Percentiles rank a stretch among this genome's conserved stretches.
phyloP scores from a whole-genome alignment of 2,113 vertebrate genomes.

The Heteronetta atricapilla region DNA sequence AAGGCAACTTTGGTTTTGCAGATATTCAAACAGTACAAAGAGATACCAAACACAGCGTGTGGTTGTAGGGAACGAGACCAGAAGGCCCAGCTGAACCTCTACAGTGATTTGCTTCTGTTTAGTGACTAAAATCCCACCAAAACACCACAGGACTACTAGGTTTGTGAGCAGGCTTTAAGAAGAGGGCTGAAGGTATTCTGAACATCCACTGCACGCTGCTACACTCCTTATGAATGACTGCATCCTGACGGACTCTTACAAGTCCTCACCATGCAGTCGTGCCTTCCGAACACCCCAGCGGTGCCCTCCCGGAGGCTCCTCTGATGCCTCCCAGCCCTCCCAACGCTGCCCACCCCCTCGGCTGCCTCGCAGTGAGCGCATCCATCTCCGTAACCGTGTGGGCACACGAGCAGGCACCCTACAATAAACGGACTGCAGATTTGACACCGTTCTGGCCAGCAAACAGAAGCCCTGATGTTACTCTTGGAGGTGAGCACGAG shows the following conservation, averaged over 20 bases:
- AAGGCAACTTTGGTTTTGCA: background rate
- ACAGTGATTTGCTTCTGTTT: background rate
- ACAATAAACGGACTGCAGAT: too few species aligned
- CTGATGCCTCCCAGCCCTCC: rapidly evolving
- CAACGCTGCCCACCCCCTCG: rapidly evolving
- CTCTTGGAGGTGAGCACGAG: background rate
- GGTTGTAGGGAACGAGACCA: background rate
- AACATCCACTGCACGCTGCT: background rate
- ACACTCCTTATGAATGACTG: background rate
- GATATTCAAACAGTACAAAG: background rate
- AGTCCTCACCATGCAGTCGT: background rate
- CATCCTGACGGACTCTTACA: background rate
- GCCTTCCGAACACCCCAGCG: rapidly evolving
- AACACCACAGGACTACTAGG: background rate
- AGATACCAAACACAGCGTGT: background rate
- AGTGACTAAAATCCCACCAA: background rate
- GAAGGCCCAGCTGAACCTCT: background rate
- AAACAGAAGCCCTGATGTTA: background rate
- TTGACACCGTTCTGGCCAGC: background rate
- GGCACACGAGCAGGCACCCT: background rate
- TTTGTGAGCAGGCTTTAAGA: background rate
- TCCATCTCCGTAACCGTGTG: rapidly evolving
- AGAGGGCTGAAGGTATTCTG: background rate
- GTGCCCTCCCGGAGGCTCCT: background rate
- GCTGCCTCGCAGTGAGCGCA: background rate